Percentiles rank a stretch among this genome's conserved stretches.
Evolutionary conservation across 2,888 invertebrate species (phyloP).

Genomic region (Pedicia rivosa): DNA sequence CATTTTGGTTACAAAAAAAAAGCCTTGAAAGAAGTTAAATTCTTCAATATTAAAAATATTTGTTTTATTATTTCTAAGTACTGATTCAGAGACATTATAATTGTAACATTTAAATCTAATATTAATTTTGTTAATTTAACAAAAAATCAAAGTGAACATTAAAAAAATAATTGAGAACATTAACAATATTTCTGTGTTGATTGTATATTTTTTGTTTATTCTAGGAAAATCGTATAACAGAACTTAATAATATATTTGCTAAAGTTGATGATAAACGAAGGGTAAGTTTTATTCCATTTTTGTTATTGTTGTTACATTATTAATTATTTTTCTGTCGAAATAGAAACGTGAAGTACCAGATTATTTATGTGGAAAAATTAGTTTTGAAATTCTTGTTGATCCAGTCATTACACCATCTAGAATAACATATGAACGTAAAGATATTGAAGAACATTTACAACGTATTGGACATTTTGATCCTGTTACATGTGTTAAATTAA

Average conservation of each 20-base stretch:
- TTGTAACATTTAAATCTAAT: too few relatives aligned
- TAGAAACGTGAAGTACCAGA: slow-evolving; percentile 97
- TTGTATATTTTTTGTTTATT: slow-evolving; percentile 14
- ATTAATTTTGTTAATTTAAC: too few relatives aligned
- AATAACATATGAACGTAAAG: slow-evolving; percentile 95
- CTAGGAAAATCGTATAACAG: slow-evolving; percentile 54
- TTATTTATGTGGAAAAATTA: slow-evolving; percentile 96
- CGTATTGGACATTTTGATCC: slow-evolving; percentile 99
- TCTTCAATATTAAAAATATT: too few relatives aligned
- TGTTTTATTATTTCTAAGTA: too few relatives aligned
- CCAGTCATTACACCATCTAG: slow-evolving; percentile 99
- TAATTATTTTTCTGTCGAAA: too few relatives aligned
- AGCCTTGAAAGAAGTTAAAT: too few relatives aligned
- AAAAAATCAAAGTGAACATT: too few relatives aligned
- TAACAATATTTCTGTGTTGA: slow-evolving; percentile 4
- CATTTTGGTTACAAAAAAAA: too few relatives aligned
- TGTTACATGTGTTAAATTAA: slow-evolving; percentile 87
- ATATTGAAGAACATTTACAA: slow-evolving; percentile 95
- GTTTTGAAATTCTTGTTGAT: slow-evolving; percentile 94
- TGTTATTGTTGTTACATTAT: too few relatives aligned
- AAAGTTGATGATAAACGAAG: slow-evolving; percentile 85
- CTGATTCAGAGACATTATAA: too few relatives aligned
- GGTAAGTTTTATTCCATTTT: slow-evolving; percentile 55
- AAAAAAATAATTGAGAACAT: not conserved
- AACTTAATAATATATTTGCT: slow-evolving; percentile 79